phyloP scores from a whole-genome alignment of 2,113 vertebrate species.

The Corydoras maculifer region DNA sequence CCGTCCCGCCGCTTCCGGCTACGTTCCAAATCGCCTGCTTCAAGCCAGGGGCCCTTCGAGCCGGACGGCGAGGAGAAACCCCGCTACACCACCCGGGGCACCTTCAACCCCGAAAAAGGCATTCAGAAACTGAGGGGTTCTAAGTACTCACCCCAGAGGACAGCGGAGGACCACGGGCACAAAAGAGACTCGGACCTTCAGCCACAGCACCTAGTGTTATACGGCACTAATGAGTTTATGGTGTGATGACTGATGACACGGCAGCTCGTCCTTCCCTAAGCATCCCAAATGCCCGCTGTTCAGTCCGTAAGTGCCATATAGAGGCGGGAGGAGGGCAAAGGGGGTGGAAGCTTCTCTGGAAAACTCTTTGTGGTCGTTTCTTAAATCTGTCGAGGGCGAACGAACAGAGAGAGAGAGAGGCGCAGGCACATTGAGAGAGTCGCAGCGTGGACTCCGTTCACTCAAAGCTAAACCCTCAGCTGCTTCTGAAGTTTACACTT shows the following conservation, averaged over 20 bases:
- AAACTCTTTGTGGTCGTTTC: too few relatives aligned
- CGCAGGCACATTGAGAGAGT: conserved; percentile 33
- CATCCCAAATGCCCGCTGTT: conserved; percentile 39
- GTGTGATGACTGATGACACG: conserved; percentile 68
- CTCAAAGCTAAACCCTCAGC: conserved; percentile 52
- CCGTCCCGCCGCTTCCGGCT: conserved; percentile 78
- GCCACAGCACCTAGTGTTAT: conserved; percentile 73
- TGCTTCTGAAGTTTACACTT: conserved; percentile 69
- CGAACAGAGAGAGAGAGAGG: too few relatives aligned
- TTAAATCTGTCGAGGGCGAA: too few relatives aligned
- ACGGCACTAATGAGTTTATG: conserved; percentile 94
- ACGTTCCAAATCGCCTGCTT: conserved; percentile 77
- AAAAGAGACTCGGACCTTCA: conserved; percentile 72
- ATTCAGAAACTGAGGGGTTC: conserved; percentile 84
- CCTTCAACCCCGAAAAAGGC: conserved; percentile 87
- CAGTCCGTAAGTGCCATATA: conserved; percentile 55
- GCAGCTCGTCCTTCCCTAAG: conserved; percentile 42
- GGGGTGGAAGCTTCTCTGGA: too few relatives aligned
- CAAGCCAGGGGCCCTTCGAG: conserved; percentile 46
- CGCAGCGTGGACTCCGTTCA: conserved; percentile 43
- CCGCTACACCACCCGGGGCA: conserved; percentile 85
- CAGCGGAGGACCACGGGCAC: conserved; percentile 61
- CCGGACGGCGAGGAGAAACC: conserved; percentile 69
- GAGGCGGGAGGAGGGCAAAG: conserved; percentile 23
- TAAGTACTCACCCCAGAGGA: conserved; percentile 73